These are phyloP conservation scores for Argyra leucocephala DNA, from an alignment of 2,888 invertebrate genomes.

Conservation along the genomic window DNA sequence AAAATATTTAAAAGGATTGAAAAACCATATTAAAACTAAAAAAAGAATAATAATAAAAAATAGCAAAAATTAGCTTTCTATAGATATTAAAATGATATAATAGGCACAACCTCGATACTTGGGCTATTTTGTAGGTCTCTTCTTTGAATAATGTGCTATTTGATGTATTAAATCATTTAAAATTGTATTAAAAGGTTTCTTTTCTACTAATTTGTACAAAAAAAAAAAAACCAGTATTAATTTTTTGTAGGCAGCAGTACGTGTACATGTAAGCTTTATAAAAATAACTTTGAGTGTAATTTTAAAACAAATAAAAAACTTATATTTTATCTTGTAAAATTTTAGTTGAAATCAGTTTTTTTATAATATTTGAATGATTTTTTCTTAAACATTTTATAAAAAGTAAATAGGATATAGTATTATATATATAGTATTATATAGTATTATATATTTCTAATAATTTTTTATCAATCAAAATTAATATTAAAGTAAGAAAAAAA, in stretches of 20 bases:
- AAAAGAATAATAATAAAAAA: neutral
- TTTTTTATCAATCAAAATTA: too few relatives aligned
- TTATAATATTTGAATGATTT: too few relatives aligned
- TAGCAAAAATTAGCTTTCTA: too few relatives aligned
- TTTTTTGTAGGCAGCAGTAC: neutral
- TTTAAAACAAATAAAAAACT: too few relatives aligned
- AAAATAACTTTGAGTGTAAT: too few relatives aligned
- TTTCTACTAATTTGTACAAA: neutral
- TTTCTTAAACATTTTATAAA: too few relatives aligned
- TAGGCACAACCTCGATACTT: neutral
- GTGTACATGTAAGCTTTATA: neutral
- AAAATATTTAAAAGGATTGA: neutral
- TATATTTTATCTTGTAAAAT: too few relatives aligned
- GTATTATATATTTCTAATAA: too few relatives aligned
- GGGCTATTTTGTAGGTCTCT: conserved; percentile 4
- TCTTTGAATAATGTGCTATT: neutral
- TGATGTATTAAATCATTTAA: neutral
- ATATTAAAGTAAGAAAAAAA: too few relatives aligned
- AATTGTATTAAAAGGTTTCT: neutral
- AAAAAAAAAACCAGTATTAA: neutral
- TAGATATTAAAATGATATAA: neutral
- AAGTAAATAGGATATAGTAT: too few relatives aligned
- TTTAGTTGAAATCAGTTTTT: too few relatives aligned
- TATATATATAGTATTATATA: too few relatives aligned
- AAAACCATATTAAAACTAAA: neutral